Evolutionary conservation across 2,888 invertebrate genomes (phyloP), one percentile per base, ranked within the genome.

Genomic region (Agonopterix alstromeriana): DNA sequence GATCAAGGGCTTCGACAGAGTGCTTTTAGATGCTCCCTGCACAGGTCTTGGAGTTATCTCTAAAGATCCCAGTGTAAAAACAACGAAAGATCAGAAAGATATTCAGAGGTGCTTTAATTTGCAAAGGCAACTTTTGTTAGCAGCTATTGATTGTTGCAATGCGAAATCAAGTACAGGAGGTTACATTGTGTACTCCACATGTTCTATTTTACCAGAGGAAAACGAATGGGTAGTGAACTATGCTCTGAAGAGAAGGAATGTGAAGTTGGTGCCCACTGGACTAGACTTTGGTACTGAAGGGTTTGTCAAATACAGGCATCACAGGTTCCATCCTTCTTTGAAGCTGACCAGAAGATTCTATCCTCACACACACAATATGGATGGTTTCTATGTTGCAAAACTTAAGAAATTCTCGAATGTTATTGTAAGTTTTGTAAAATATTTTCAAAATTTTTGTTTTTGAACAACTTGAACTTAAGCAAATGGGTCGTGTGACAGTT

Each of bases 301-400:
- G 10, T 99, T 98, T 77, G 93, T 93, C 0, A 97, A 94, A 82
- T 98, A 94, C 68, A 91, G 95, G 47, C 94, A 95, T 57, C 90
- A 92, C 64, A 91, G 97, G 60, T 98, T 97, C 86, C 97, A 98
- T 80, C 97, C 97, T 0, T 94, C 95, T 9, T 81, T 99, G 78
- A 96, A 96, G 70, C 80, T 97, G 50, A 95, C 97, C 0, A 92
- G 93, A 72, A 90, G 99, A 47, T 98, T 97, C 85, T 99, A 99
- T 84, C 99, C 99, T 0, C 99, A 99, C 75, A 94, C 95, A 2
- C 98, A 99, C 76, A 99, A 99, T 75, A 97, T 99, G 95, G 99
- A 99, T 83, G 99, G 99, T 3, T 99, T 99, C 82, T 99, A 94
- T 87, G 98, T 99, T 1, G 98, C 98, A 0, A 99, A 99, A 85